Base-by-base conservation (phyloP, 2,888 invertebrate species). In the Cacoxenus indagator region DNA sequence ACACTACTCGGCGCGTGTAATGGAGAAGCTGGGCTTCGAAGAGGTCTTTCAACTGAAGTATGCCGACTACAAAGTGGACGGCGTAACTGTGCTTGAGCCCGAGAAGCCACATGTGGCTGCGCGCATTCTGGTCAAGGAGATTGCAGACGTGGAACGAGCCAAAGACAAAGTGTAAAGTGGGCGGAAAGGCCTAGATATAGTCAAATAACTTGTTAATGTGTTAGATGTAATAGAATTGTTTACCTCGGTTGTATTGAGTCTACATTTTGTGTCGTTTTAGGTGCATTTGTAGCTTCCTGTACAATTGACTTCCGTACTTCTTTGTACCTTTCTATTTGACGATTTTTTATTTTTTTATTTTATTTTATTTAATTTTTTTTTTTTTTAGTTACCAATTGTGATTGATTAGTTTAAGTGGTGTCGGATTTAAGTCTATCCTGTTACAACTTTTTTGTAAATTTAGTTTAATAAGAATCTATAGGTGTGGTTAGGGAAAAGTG, bases 1-100 rank as follows among this genome's bases (percentile, higher is more conserved):
- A 79, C 91, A 91, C 70, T 95, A 91, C 86, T 94, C 95, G 1
- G 94, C 94, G 0, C 91, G 91, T 84, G 92, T 94, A 0, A 92
- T 94, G 64, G 91, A 92, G 72, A 91, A 91, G 76, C 87, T 92
- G 26, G 94, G 94, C 51, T 95, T 94, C 87, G 90, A 92, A 45
- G 91, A 91, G 82, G 90, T 92, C 64, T 93, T 92, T 85, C 88
- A 90, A 46, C 87, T 92, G 17, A 89, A 90, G 4, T 95, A 93
- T 83, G 87, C 87, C 0, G 93, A 94, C 64, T 92, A 94, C 78
- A 83, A 84, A 67, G 90, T 91, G 65, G 89, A 93, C 64, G 92
- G 91, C 14, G 90, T 91, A 59, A 89, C 91, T 0, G 89, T 95
- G 2, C 91, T 93, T 67, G 89, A 90, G 19, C 94, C 95, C 0